Evolutionary conservation across 2,113 vertebrate genomes (phyloP).

Genomic region (Cacatua alba): DNA sequence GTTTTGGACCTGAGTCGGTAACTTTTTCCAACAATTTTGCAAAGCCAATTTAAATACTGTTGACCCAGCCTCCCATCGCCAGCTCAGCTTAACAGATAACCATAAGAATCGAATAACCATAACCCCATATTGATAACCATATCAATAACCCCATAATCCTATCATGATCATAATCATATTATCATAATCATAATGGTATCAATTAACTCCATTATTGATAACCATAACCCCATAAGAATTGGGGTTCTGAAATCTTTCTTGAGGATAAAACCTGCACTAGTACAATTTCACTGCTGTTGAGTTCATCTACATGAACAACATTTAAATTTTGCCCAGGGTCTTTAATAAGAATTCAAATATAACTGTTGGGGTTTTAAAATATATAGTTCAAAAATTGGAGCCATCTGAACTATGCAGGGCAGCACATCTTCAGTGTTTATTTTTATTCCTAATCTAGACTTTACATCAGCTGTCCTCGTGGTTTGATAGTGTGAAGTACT

Average conservation of each 20-base stretch:
- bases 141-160: too few relatives aligned
- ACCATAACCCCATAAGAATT: not conserved
- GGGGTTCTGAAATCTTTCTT: not conserved
- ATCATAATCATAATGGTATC: too few relatives aligned
- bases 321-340: not conserved
- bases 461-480: conserved; percentile 48
- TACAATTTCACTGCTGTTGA: not conserved
- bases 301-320: not conserved
- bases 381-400: not conserved
- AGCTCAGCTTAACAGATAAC: not conserved
- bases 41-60: not conserved
- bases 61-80: not conserved
- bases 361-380: not conserved
- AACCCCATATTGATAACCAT: too few relatives aligned
- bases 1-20: not conserved
- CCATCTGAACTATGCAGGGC: conserved; percentile 21
- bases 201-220: too few relatives aligned
- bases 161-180: too few relatives aligned
- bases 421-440: conserved; percentile 33
- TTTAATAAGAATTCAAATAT: conserved; percentile 11
- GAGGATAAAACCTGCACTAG: not conserved
- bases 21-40: not conserved
- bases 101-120: not conserved
- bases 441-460: conserved; percentile 37
- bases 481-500: conserved; percentile 2